Base-by-base conservation (phyloP, 1,140 invertebrate genomes). In the Nylanderia fulva region DNA sequence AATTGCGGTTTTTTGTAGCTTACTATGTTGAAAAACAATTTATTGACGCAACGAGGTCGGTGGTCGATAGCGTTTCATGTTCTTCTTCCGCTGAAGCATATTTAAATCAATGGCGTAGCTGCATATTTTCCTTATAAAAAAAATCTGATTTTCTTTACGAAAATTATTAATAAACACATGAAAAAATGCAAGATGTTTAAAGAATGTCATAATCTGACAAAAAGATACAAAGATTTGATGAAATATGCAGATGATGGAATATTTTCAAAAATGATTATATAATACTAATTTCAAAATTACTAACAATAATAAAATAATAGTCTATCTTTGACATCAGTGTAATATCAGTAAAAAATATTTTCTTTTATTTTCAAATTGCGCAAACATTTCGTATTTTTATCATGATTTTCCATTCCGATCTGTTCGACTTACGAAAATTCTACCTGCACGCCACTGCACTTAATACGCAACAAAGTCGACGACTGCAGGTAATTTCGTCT, bases 81-180 rank as follows among this genome's bases (percentile, higher is more conserved):
- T 85, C 42, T 85, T 85, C 63, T 69, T 85, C 84, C 88, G 85
- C 68, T 77, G 52, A 75, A 33, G 29, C 9, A 18, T 68, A 64
- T 48, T 80, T 68, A 39, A 45, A 72, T 75, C 85, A 83, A 4
- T 83, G 79, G 45, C 79, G 45, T 66, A 72, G 66, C 54, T 68
- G 76, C 60, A n/a, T 66, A 52, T 74, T 86, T 84, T 64, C 39
- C 74, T 27, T 8, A 0, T 42, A 36, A 83, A 39, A 27, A 42
- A 75, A 39, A 11, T 11, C 15, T 11, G 18, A 36, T 42, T 27
- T 64, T 7, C 15, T 79, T 7, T 6, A 2, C n/a, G n/a, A 8
- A 52, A 68, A 54, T 27, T 39, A 79, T n/a, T 52, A 0, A 5
- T 52, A 64, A 72, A n/a, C 33, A 9, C 33, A 9, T 27, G 33